Percentiles rank a stretch among this genome's conserved stretches.
These are phyloP conservation scores for Epinotia ramella DNA, from an alignment of 2,888 invertebrate genomes.

Conservation along the genomic window DNA sequence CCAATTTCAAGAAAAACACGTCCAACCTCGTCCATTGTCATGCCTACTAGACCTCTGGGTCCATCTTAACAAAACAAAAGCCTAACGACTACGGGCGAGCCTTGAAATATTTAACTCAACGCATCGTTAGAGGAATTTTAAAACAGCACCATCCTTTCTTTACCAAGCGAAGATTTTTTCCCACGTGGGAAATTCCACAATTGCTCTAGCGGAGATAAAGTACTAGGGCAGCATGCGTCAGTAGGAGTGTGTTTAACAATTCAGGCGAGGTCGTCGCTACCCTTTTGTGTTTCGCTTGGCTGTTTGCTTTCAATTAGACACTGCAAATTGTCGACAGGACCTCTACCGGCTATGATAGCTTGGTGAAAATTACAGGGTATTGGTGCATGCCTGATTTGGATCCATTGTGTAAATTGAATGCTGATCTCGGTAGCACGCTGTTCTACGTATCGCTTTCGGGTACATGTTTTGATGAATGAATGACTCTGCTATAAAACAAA, in stretches of 20 bases:
- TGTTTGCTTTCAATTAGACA: constrained; percentile 46
- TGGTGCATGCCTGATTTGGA: constrained; percentile 29
- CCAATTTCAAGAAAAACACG: background rate
- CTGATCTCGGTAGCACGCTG: background rate
- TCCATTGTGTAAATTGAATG: constrained; percentile 16
- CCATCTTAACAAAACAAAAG: constrained; percentile 26
- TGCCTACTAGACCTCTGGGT: constrained; percentile 8
- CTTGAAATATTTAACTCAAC: constrained; percentile 41
- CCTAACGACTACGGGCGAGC: constrained; percentile 13
- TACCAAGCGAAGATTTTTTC: constrained; percentile 38
- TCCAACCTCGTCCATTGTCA: constrained; percentile 1
- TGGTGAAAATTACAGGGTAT: constrained; percentile 34
- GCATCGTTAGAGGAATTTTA: constrained; percentile 45
- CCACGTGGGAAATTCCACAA: constrained; percentile 44
- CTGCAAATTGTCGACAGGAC: constrained; percentile 35
- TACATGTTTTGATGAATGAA: no score
- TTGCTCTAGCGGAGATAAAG: constrained; percentile 39
- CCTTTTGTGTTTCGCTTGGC: constrained; percentile 33
- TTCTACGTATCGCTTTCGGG: background rate
- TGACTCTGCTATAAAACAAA: no score
- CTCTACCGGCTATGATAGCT: constrained; percentile 29
- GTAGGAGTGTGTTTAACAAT: constrained; percentile 41
- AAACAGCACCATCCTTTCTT: constrained; percentile 43
- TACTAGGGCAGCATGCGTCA: constrained; percentile 41
- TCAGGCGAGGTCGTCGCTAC: constrained; percentile 35